Percentiles rank a stretch among this genome's conserved stretches.
Conservation (phyloP, 1,140 invertebrate species). For the Neoseiulus cucumeris region DNA sequence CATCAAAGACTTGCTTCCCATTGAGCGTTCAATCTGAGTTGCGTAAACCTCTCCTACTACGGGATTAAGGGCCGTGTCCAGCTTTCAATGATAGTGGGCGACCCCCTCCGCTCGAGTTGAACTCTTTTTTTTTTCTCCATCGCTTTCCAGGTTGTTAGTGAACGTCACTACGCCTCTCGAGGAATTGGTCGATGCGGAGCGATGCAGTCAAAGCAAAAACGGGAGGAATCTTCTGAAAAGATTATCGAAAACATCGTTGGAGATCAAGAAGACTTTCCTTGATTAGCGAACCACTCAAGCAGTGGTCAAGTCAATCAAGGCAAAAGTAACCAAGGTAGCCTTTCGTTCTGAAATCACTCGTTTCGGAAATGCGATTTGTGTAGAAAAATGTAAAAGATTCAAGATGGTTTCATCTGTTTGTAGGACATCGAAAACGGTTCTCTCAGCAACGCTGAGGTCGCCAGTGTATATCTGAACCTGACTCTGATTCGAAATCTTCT, state of each 20-base stretch:
- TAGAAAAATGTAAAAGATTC: not conserved
- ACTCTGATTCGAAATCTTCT: not conserved
- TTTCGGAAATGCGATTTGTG: not conserved
- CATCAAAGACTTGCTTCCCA: too few relatives aligned
- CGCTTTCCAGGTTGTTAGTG: not conserved
- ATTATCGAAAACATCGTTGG: not conserved
- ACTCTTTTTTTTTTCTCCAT: not conserved
- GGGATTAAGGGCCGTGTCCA: too few relatives aligned
- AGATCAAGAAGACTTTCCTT: constrained; percentile 4
- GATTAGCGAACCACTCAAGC: constrained; percentile 7
- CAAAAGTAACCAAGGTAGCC: not conserved
- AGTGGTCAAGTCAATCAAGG: not conserved
- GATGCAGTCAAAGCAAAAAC: constrained; percentile 6
- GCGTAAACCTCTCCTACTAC: too few relatives aligned
- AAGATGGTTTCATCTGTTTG: not conserved
- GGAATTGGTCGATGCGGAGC: not conserved
- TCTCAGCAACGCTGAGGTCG: not conserved
- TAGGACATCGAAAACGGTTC: not conserved
- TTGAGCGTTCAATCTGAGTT: too few relatives aligned
- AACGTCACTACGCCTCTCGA: not conserved
- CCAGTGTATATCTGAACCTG: not conserved
- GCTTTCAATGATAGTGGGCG: too few relatives aligned
- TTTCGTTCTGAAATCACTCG: not conserved
- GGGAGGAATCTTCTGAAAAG: not conserved
- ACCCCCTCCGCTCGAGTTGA: too few relatives aligned